Base-by-base conservation (phyloP, 1,140 invertebrate species). In the Anadara kagoshimensis region DNA sequence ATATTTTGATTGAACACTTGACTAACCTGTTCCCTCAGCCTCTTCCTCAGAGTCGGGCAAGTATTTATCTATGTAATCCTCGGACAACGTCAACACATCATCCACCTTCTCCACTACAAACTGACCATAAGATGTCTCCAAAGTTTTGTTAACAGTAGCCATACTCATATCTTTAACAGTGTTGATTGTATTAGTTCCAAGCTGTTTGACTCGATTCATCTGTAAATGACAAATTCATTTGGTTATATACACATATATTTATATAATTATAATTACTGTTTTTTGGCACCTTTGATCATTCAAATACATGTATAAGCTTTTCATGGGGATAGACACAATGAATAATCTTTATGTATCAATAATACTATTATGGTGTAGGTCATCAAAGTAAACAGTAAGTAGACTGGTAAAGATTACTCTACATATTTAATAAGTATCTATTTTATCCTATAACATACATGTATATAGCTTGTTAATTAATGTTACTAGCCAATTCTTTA, bases 31-130 rank as follows among this genome's bases (percentile, higher is more conserved):
- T 41, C 49, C 64, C 16, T 71, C 53, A 18, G 63, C 22, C 29
- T 79, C 81, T 3, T 78, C 78, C 20, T 81, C 79, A n/a, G 56
- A 53, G 11, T 72, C 63, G 11, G 81, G 81, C 16, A 85, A 74
- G 44, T 85, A 85, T 51, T 82, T 83, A 54, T 85, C 82, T 3
- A 83, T 72, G 58, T 79, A 82, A 7, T 76, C 69, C 59, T 85
- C 83, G 22, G 82, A 79, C 20, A 80, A 22, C 20, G 72, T 71
- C 36, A 85, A 64, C 11, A 77, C 77, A 36, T 76, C 74, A 53
- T 81, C 77, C 12, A 83, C 65, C 26, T 79, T 78, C 18, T 65
- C 69, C 20, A 70, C 71, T 24, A 81, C 83, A 70, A 59, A 78
- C 57, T 80, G 75, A 24, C 81, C 83, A 62, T 78, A 75, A 0